Evolutionary conservation across 2,113 vertebrate species (phyloP).

Genomic region (Ovis canadensis): DNA sequence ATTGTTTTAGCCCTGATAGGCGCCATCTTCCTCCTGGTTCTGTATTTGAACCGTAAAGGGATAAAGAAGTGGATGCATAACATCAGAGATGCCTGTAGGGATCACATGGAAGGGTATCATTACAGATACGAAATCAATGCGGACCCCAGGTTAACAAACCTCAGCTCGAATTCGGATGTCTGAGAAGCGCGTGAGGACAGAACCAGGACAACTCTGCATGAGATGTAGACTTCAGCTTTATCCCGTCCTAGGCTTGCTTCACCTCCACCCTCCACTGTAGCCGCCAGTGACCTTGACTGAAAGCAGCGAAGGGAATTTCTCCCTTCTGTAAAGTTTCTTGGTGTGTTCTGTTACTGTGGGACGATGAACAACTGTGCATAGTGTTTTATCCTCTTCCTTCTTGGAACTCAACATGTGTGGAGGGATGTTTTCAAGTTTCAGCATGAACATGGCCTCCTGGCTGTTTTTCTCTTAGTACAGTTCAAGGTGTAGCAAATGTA

Average conservation of each 20-base stretch:
- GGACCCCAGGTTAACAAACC: constrained; percentile 93
- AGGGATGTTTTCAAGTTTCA: constrained; percentile 65
- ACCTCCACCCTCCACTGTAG: constrained; percentile 40
- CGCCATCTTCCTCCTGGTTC: constrained; percentile 95
- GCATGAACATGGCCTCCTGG: constrained; percentile 48
- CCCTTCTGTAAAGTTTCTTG: constrained; percentile 71
- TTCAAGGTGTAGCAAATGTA: constrained; percentile 57
- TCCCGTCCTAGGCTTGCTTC: constrained; percentile 67
- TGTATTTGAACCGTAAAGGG: constrained; percentile 97
- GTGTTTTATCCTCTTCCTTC: constrained; percentile 55
- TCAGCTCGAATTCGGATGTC: constrained; percentile 95
- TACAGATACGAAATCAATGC: constrained; percentile 98
- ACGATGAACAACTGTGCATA: constrained; percentile 78
- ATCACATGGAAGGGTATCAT: constrained; percentile 99
- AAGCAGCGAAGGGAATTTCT: constrained; percentile 56
- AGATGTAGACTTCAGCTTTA: constrained; percentile 79
- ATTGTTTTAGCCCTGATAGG: constrained; percentile 97
- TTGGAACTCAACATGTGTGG: constrained; percentile 42
- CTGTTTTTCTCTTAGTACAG: constrained; percentile 51
- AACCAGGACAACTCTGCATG: constrained; percentile 84
- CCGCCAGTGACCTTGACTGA: constrained; percentile 53
- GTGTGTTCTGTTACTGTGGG: constrained; percentile 71
- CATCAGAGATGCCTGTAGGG: constrained; percentile 96
- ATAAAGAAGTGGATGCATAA: constrained; percentile 99
- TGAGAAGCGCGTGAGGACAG: constrained; percentile 60